Evolutionary conservation across 2,888 invertebrate genomes (phyloP), one percentile per base, ranked within the genome.

Genomic region (Dynastes maya): DNA sequence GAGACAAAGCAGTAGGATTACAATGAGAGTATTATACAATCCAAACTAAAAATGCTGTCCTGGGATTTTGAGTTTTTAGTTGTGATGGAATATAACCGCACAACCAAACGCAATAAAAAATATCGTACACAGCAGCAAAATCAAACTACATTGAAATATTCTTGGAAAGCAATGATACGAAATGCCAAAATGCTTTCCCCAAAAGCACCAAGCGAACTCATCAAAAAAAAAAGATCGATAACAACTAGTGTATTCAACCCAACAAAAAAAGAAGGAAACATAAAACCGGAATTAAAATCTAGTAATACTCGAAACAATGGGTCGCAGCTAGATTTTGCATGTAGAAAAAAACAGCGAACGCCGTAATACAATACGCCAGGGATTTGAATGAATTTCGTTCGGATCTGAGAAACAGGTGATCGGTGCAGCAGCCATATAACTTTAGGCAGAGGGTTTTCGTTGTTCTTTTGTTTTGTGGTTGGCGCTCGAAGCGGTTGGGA

Each of bases 211-310:
- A 37, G 32, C 32, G 32, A 11, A 45, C 45, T 45, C 11, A 2
- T 8, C 11, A 45, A 11, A 11, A 29, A 13, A n/a, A 13, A 40
- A 37, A 37, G 11, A 37, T n/a, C 64, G 64, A 29, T 13, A 64
- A 16, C 40, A 64, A 40, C 37, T 0, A 37, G n/a, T 64, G 64
- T n/a, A 64, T 29, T 64, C 64, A 40, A 22, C 64, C 64, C 13
- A 13, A 37, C 13, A 11, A 64, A 58, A 58, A 58, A 22, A 67
- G 45, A 49, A 67, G 13, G 49, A 6, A 67, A 67, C 22, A 49
- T 67, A 45, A 67, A 67, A 67, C 49, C 67, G 67, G 49, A 67
- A 67, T 67, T 67, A 67, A 67, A 45, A 67, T 22, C 32, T 32
- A 63, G 63, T 63, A 63, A 63, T 22, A 32, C 63, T 27, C 16